Base-by-base conservation (phyloP, 2,797 vertebrate species). In the Oreortyx pictus region DNA sequence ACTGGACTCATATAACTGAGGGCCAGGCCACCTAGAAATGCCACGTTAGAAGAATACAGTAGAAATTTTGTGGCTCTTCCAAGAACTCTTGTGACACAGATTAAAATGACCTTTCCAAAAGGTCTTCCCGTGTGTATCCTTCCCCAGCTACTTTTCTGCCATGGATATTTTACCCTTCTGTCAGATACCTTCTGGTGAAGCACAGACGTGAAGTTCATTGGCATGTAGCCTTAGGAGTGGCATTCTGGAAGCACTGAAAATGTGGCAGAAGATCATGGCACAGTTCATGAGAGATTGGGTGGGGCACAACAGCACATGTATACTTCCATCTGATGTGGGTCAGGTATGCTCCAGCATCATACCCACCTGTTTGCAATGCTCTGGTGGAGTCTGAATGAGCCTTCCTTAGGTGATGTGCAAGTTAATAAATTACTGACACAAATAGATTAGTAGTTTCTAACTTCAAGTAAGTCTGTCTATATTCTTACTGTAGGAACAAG, bases 51-150 rank as follows among this genome's bases (percentile, higher is more conserved):
- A 46, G 41, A 87, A 70, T 24, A 56, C 11, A 41, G 18, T 39
- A 41, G 54, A 90, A 85, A 64, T 37, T 3, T 39, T 0, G 0
- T 60, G 29, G 24, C 15, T 56, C 39, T 92, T 92, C 50, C 68
- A 87, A 43, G 17, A 11, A 57, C 17, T 56, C 16, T 46, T 77
- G 70, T 80, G 62, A 59, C 23, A 52, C 11, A 80, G 44, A 64
- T 43, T 74, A 64, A 89, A 95, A 89, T n/a, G 10, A 80, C 15
- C 13, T 90, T 85, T 75, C 52, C 37, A 33, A 78, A 88, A 57
- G 23, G 47, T 80, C 17, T 79, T 46, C 41, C 37, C 35, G 5
- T 10, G 9, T 19, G 1, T 22, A 3, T 61, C 17, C 35, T 81
- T 88, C 56, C 37, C 0, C 0, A 22, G 6, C 8, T 37, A 22